Evolutionary conservation across 2,888 invertebrate genomes (phyloP), one percentile per base, ranked within the genome.

Genomic region (Xestia sexstrigata): DNA sequence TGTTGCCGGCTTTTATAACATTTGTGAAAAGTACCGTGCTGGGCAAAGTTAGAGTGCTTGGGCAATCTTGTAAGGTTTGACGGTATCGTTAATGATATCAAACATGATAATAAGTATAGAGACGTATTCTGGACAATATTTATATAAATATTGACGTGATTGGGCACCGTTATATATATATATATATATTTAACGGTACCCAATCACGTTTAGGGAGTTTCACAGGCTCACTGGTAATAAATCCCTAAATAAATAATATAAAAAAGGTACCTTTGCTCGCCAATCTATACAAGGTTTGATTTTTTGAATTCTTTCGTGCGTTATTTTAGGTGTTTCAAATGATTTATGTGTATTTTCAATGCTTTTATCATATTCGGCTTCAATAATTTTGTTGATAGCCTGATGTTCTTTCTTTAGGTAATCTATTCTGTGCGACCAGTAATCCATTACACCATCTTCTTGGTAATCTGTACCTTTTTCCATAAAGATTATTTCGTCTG

Each of bases 351-450:
- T 93, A 68, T 86, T 90, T 89, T 94, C 92, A 70, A 96, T 93
- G 23, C 94, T 93, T 89, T 93, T 95, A 72, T 95, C 93, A 88
- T 94, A 96, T 90, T 96, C 96, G 3, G 90, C 52, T 89, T 96
- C 96, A 80, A 96, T 91, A 70, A 96, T 95, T 89, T 94, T 93
- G 84, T 95, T 96, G 15, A 96, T 96, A 71, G 90, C 74, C 80
- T 94, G 93, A 87, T 96, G 96, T 89, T 96, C 96, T 81, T 92
- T 95, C 90, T 94, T 95, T 2, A 96, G 87, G 81, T 89, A 89
- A 74, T 96, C 95, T 69, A 96, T 93, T 93, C 96, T 92, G 49
- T 92, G 90, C 39, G 90, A 82, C 96, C 96, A 96, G 81, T 96
- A 96, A 88, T 95, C 94, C 76, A 89, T 87, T 76, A 94, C 93